A percentile compares a stretch with the other conserved stretches of the same genome.
phyloP scores from a whole-genome alignment of 2,888 invertebrate genomes.

The Teleogryllus oceanicus region DNA sequence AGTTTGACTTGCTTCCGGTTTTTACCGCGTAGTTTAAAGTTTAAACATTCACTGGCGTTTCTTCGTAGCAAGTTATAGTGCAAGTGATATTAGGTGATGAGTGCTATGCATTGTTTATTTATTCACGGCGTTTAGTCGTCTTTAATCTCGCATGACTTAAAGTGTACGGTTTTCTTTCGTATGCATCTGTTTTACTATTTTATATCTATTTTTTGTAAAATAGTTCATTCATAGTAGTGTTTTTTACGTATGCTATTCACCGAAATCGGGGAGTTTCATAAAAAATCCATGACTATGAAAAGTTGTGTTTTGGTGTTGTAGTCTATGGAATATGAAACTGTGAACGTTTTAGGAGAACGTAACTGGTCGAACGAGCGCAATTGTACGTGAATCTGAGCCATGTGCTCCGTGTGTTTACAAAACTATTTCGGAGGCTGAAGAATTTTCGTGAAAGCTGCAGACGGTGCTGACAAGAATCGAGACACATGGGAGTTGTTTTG shows the following conservation, averaged over 20 bases:
- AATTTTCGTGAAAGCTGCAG: slow-evolving; percentile 19
- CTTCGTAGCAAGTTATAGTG: slow-evolving; percentile 7
- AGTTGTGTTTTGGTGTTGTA: no score
- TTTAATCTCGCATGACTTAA: background rate
- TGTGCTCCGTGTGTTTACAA: background rate
- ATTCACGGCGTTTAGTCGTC: background rate
- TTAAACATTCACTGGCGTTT: background rate
- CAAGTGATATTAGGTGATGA: background rate
- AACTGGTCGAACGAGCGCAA: background rate
- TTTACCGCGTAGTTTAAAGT: background rate
- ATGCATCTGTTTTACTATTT: background rate
- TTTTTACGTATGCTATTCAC: no score
- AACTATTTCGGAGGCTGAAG: background rate
- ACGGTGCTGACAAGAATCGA: background rate
- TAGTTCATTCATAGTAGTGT: no score
- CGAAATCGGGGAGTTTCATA: no score
- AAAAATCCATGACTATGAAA: no score
- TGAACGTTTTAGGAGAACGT: no score
- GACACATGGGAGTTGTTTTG: no score
- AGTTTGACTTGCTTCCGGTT: slow-evolving; percentile 8
- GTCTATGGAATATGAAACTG: no score
- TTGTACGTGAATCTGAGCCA: background rate
- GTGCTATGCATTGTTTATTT: background rate
- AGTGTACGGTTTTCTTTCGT: background rate
- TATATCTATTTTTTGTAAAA: no score